phyloP scores from a whole-genome alignment of 2,797 vertebrate genomes.

The Diglossa cyanea region DNA sequence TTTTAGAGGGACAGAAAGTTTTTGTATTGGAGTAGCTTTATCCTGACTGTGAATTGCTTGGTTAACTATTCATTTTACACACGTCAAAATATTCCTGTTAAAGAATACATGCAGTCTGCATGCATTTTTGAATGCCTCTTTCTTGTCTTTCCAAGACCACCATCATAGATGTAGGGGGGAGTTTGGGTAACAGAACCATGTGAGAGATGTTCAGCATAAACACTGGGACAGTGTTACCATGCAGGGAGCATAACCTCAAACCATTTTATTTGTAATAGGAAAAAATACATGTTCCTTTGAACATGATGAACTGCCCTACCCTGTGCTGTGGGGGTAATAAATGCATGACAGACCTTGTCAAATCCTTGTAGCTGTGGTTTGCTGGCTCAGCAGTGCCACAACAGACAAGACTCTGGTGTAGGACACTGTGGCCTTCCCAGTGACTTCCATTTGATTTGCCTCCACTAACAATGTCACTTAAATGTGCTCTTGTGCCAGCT shows the following conservation, averaged over 20 bases:
- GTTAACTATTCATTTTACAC: neutral
- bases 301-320: neutral
- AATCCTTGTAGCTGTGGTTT: neutral
- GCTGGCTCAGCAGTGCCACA: neutral
- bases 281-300: neutral
- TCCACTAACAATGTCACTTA: rapidly evolving
- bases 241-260: neutral
- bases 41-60: neutral
- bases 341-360: neutral
- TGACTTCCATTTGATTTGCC: neutral
- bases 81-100: neutral
- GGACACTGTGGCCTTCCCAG: neutral
- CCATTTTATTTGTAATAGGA: neutral
- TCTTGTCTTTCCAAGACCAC: neutral
- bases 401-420: rapidly evolving
- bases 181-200: neutral
- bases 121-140: neutral
- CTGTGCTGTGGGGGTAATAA: neutral
- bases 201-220: neutral
- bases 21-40: neutral
- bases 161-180: neutral
- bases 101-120: neutral
- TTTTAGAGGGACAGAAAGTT: neutral
- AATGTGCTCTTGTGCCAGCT: neutral
- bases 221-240: neutral